Evolutionary conservation across 2,113 vertebrate species (phyloP).

Genomic region (Siniperca knerii): DNA sequence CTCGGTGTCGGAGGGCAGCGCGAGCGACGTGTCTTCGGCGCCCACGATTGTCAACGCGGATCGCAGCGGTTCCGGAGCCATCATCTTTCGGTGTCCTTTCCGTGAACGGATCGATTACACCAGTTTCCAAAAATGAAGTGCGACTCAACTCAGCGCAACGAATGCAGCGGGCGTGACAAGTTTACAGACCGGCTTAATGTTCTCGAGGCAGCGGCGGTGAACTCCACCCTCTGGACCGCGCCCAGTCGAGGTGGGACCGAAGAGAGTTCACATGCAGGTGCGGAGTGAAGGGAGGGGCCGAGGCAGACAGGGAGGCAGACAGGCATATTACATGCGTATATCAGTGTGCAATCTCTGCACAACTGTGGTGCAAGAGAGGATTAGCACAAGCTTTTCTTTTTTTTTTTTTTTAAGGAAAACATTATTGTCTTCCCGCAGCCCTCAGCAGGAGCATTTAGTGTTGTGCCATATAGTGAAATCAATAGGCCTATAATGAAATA

Average conservation of each 20-base stretch:
- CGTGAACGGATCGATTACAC: background rate
- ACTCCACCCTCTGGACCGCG: constrained; percentile 70
- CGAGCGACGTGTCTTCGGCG: constrained; percentile 84
- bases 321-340: no score
- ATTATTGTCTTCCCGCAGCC: background rate
- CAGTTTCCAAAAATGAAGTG: background rate
- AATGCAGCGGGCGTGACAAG: background rate
- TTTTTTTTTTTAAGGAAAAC: no score
- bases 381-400: no score
- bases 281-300: background rate
- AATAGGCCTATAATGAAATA: background rate
- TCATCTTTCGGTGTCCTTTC: constrained; percentile 60
- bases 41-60: constrained; percentile 46
- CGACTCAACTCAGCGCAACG: background rate
- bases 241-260: constrained; percentile 38
- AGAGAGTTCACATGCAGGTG: constrained; percentile 40
- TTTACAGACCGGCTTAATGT: background rate
- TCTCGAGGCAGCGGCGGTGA: background rate
- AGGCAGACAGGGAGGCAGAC: no score
- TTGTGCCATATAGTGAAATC: no score
- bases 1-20: constrained; percentile 77
- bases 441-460: no score
- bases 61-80: constrained; percentile 72
- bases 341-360: background rate
- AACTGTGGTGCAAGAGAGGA: background rate